Evolutionary conservation across 2,797 vertebrate genomes (phyloP), one percentile per base, ranked within the genome.

Genomic region (Sebastes hopkinsi): DNA sequence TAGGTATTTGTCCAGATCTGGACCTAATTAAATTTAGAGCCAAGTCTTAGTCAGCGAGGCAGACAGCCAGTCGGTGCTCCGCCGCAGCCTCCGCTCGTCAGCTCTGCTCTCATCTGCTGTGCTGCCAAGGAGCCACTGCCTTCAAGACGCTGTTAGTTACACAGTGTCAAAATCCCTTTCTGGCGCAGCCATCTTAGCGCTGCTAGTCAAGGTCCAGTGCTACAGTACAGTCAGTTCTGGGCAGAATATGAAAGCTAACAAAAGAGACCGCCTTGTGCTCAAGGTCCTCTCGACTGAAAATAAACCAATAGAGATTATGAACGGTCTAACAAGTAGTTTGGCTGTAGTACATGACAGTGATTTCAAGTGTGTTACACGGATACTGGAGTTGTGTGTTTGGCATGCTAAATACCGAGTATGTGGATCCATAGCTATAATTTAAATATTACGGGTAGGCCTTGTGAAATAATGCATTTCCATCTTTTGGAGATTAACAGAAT

Each of bases 11-110:
- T 72, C 60, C 50, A 70, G 71, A 84, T 86, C 56, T 62, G 58
- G 61, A 65, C 67, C 80, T 92, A 87, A 93, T 92, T 91, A 87
- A 77, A 83, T 88, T 67, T 62, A 55, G 54, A 80, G 73, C 76
- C 71, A 75, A 71, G 82, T 89, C 65, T 83, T 64, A 69, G 68
- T 78, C 69, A 64, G 71, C 32, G 42, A 81, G 67, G 59, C 80
- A 79, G 80, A 69, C 78, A 81, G 77, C 61, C 77, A 83, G 68
- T 69, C 52, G 14, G 56, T 8, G 74, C 80, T 81, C 69, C 11
- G 5, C 68, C 8, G 6, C 68, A 66, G 50, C 54, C 62, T 67
- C 64, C 61, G 14, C 82, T 89, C 79, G 46, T 74, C 85, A 82
- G 64, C 75, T 79, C 70, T 80, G 27, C 59, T 75, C 72, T 86